A percentile compares a stretch with the other conserved stretches of the same genome.
phyloP scores from a whole-genome alignment of 2,113 vertebrate genomes.

The Dissostichus mawsoni region DNA sequence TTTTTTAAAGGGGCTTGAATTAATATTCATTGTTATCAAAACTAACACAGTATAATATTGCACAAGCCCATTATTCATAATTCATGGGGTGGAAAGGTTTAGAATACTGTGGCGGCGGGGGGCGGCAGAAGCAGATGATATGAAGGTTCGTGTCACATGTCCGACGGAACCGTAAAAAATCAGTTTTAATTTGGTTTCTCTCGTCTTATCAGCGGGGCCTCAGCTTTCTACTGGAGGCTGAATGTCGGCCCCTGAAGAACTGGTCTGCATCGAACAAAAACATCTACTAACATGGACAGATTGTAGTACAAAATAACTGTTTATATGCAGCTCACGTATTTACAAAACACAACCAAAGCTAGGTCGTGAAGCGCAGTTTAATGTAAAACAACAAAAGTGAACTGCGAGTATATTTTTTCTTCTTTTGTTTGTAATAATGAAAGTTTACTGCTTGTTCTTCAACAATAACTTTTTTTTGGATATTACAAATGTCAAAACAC shows the following conservation, averaged over 20 bases:
- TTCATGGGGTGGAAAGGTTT: constrained; percentile 72
- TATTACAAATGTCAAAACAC: constrained; percentile 56
- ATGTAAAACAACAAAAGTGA: constrained; percentile 28
- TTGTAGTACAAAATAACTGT: constrained; percentile 14
- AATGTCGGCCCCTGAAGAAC: constrained; percentile 43
- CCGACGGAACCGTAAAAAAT: constrained; percentile 71
- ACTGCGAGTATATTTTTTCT: neutral
- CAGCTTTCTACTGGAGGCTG: constrained; percentile 53
- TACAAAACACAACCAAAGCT: constrained; percentile 2
- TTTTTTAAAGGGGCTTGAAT: constrained; percentile 67
- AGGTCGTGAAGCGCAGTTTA: constrained; percentile 5
- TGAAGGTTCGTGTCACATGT: constrained; percentile 53
- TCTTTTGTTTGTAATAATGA: constrained; percentile 13
- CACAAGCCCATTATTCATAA: constrained; percentile 83
- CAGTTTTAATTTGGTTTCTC: constrained; percentile 73
- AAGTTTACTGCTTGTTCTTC: constrained; percentile 36
- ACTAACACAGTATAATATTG: constrained; percentile 78
- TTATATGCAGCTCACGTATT: constrained; percentile 14
- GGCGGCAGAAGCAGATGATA: constrained; percentile 54
- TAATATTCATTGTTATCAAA: constrained; percentile 76
- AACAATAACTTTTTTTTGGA: constrained; percentile 27
- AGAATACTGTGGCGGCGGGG: constrained; percentile 49
- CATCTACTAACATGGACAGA: constrained; percentile 21
- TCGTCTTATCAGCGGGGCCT: constrained; percentile 58
- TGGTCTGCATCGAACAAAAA: constrained; percentile 38